Conservation (phyloP, 2,888 invertebrate species). For the Polymixis lichenea region DNA sequence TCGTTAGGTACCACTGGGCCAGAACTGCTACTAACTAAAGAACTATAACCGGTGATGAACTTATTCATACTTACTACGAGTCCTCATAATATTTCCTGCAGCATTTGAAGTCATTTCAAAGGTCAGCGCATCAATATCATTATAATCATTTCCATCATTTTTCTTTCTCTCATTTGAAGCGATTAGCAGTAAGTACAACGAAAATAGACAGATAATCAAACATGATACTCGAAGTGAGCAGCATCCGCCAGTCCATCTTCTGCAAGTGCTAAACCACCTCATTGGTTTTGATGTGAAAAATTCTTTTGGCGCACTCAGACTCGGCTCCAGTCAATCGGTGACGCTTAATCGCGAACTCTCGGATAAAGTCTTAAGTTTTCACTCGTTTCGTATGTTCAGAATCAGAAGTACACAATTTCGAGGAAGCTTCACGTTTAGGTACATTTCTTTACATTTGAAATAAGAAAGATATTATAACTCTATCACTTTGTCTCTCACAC, state of each 20-base stretch:
- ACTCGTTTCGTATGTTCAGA: neutral
- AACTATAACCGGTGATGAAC: too few species aligned
- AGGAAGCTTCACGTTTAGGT: neutral
- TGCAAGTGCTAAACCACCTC: constrained; percentile 13
- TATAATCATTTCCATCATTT: neutral
- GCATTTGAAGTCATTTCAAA: neutral
- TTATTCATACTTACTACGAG: constrained; percentile 40
- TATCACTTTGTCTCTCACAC: neutral
- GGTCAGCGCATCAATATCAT: neutral
- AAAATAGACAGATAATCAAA: constrained; percentile 19
- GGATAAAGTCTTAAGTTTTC: neutral
- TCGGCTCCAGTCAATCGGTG: neutral
- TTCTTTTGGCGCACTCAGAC: neutral
- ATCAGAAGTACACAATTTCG: neutral
- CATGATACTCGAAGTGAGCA: constrained; percentile 14
- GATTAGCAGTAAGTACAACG: constrained; percentile 25
- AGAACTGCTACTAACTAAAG: too few species aligned
- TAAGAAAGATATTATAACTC: neutral
- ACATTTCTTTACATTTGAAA: neutral
- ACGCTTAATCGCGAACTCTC: neutral
- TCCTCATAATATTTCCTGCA: neutral
- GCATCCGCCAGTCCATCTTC: constrained; percentile 7
- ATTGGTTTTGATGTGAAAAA: constrained; percentile 8
- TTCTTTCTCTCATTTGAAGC: neutral
- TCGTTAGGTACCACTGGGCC: too few species aligned